A percentile compares a stretch with the other conserved stretches of the same genome.
Evolutionary conservation across 2,888 invertebrate species (phyloP).

Genomic region (Xanthorhoe designata): DNA sequence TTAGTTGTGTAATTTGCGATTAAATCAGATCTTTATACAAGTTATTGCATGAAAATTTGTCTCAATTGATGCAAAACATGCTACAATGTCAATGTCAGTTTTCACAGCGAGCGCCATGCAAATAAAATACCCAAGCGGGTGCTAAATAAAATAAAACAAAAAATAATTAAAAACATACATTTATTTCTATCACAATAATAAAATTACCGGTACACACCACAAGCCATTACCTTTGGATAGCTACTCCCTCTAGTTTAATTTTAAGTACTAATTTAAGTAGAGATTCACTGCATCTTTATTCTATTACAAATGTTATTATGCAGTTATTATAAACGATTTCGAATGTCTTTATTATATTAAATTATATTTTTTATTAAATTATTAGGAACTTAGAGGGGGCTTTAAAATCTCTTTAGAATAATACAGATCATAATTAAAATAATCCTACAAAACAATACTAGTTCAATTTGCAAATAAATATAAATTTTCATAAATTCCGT

Average conservation of each 20-base stretch:
- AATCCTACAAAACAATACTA: constrained; percentile 45
- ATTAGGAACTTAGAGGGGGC: constrained; percentile 73
- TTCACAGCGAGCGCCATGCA: constrained; percentile 21
- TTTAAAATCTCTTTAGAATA: constrained; percentile 66
- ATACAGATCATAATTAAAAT: constrained; percentile 52
- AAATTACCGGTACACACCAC: constrained; percentile 58
- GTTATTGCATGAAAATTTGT: neutral
- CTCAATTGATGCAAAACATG: neutral
- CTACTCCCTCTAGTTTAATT: constrained; percentile 62
- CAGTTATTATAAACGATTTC: constrained; percentile 24
- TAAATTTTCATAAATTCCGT: constrained; percentile 69
- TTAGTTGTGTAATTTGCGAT: too few species aligned
- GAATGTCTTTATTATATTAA: constrained; percentile 4
- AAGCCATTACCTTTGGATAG: constrained; percentile 72
- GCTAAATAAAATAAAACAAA: constrained; percentile 78
- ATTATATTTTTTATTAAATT: constrained; percentile 39
- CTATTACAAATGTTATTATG: constrained; percentile 46
- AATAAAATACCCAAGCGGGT: constrained; percentile 55
- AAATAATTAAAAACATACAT: constrained; percentile 73
- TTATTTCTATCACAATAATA: constrained; percentile 78
- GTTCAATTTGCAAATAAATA: constrained; percentile 56
- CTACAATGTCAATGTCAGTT: constrained; percentile 4
- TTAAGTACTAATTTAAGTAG: constrained; percentile 82
- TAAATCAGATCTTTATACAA: too few species aligned
- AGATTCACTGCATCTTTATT: constrained; percentile 66